Base-by-base conservation (phyloP, 2,113 vertebrate species). In the Orthonyx spaldingii region DNA sequence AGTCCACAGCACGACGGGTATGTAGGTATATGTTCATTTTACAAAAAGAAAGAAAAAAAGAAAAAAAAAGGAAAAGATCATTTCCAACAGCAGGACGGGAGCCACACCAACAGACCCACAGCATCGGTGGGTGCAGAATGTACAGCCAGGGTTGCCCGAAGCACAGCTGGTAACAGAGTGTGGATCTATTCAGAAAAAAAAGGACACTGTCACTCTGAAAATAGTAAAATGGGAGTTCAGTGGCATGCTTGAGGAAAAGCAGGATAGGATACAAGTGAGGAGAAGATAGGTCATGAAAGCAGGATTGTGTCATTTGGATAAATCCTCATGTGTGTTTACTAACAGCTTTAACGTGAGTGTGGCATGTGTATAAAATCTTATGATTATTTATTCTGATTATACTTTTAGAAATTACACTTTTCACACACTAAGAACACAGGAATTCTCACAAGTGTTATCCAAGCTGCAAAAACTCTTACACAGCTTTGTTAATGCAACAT, bases 11-110 rank as follows among this genome's bases (percentile, higher is more conserved):
- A 60, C 0, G 52, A 95, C 28, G 24, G 52, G 17, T 42, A 11
- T 4, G 8, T 6, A 35, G 16, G 22, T 0, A 16, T 5, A 14
- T 12, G 1, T 26, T 44, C 17, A 33, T 35, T 32, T 0, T 63
- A 2, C 60, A 52, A 77, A 8, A 49, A 41, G 41, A 2, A 74
- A 49, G 83, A 13, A 44, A 20, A 28, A 41, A 30, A 63, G 2
- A 76, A 37, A 82, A 11, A 37, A 15, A 7, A 42, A 19, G 32
- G 21, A 16, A 13, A 33, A 16, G 0, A 10, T 27, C 0, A 6
- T 68, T 89, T 59, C 53, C 59, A 55, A 5, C 22, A 55, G 28
- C 39, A 59, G n/a, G 9, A 65, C 0, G 0, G 35, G 24, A 37
- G 14, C 42, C 12, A 8, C 47, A 23, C 24, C 39, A 37, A 7